Conservation (phyloP, 2,113 vertebrate species). For the Phyllostomus discolor region DNA sequence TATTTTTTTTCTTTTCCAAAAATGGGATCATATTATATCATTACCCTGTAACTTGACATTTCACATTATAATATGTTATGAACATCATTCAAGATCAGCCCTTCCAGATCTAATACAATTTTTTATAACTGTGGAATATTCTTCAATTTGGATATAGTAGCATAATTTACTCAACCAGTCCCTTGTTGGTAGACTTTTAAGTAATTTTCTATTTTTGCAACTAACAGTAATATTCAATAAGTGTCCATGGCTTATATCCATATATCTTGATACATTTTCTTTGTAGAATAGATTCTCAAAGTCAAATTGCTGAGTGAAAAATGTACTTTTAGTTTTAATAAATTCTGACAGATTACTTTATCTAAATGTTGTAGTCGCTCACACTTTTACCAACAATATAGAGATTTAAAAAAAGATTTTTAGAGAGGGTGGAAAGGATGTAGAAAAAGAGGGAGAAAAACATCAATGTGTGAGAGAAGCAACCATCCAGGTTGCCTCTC, state of each 20-base stretch:
- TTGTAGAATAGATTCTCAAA: neutral
- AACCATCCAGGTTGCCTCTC: no score
- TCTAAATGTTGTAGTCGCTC: neutral
- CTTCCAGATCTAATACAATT: neutral
- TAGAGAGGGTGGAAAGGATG: no score
- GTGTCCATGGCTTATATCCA: neutral
- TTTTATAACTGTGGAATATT: neutral
- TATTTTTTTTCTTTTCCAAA: neutral
- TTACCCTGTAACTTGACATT: conserved; percentile 27
- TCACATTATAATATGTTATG: neutral
- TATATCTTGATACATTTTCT: neutral
- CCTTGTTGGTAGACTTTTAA: neutral
- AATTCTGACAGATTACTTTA: neutral
- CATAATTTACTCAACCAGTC: neutral
- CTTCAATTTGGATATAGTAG: neutral
- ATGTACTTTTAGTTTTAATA: neutral
- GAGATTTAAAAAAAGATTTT: neutral
- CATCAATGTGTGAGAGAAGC: no score
- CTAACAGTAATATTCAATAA: neutral
- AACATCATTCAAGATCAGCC: neutral
- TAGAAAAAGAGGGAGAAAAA: no score
- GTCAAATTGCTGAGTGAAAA: neutral
- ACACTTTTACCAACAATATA: neutral
- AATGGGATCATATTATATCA: neutral
- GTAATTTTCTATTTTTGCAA: neutral